A percentile compares a stretch with the other conserved stretches of the same genome.
phyloP scores from a whole-genome alignment of 2,113 vertebrate species.

The Prolemur simus region DNA sequence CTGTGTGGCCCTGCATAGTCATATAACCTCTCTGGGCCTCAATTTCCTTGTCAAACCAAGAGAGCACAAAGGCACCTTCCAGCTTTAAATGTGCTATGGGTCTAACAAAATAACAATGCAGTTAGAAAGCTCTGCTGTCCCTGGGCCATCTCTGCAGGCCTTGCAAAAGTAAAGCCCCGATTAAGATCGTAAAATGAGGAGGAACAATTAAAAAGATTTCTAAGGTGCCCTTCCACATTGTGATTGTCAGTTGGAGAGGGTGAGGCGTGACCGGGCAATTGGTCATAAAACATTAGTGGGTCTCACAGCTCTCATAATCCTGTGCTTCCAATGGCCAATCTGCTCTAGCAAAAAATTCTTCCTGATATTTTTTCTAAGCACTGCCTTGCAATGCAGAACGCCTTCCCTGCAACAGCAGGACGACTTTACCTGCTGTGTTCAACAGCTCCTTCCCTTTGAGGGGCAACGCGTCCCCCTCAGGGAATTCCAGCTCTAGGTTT shows the following conservation, averaged over 20 bases:
- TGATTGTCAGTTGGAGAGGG: conserved; percentile 16
- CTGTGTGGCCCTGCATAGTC: background rate
- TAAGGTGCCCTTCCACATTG: background rate
- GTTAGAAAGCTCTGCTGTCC: background rate
- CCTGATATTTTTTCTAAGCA: background rate
- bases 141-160: background rate
- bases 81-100: background rate
- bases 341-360: background rate
- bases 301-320: conserved; percentile 22
- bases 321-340: background rate
- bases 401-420: background rate
- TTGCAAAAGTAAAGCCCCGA: background rate
- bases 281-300: conserved; percentile 35
- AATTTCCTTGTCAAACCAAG: background rate
- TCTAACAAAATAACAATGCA: background rate
- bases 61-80: background rate
- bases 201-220: conserved; percentile 9
- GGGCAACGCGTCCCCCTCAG: background rate
- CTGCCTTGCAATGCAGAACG: background rate
- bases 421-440: background rate
- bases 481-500: background rate
- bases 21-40: background rate
- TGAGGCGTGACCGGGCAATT: conserved; percentile 28
- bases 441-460: background rate
- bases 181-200: background rate